Evolutionary conservation across 1,140 invertebrate genomes (phyloP), one percentile per base, ranked within the genome.

Genomic region (Capitella teleta): DNA sequence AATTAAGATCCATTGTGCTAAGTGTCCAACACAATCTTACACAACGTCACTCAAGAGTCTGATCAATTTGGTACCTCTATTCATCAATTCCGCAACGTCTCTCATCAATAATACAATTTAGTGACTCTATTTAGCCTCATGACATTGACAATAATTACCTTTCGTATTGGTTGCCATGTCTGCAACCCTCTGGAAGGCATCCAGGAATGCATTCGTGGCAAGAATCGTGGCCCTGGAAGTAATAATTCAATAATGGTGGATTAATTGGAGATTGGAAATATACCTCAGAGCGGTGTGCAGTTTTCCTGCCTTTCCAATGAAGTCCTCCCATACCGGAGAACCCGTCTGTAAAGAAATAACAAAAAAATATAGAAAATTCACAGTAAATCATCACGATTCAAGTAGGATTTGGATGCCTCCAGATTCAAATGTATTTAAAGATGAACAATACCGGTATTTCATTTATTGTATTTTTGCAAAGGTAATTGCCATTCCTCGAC

Each of bases 141-240:
- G 25, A 10, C 8, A 40, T n/a, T 2, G 25, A 19, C 6, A 40
- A 14, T 24, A 44, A 21, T 79, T 77, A 92, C 90, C 91, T 85
- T 85, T 81, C 28, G 89, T 84, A 71, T 83, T 87, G 46, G 91
- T 95, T 14, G 92, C 92, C 58, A 89, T 85, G 76, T 96, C 92
- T 48, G 91, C 92, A 56, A 96, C 92, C 77, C 91, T 94, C 75
- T 96, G 92, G 76, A 96, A 94, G 38, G 90, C 85, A 72, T 96
- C 92, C 66, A 95, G 78, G 74, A 93, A 96, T 32, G 85, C 81
- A 47, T 85, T 81, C 54, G 93, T 86, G 19, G 89, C 87, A 51
- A 85, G 78, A 60, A 94, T 81, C 21, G 89, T 88, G 53, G 87
- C 83, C 70, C 90, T 96, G 66, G 23, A 47, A 47, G 42, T 44